Evolutionary conservation across 2,888 invertebrate genomes (phyloP), one percentile per base, ranked within the genome.

Genomic region (Tetrapedia diversipes): DNA sequence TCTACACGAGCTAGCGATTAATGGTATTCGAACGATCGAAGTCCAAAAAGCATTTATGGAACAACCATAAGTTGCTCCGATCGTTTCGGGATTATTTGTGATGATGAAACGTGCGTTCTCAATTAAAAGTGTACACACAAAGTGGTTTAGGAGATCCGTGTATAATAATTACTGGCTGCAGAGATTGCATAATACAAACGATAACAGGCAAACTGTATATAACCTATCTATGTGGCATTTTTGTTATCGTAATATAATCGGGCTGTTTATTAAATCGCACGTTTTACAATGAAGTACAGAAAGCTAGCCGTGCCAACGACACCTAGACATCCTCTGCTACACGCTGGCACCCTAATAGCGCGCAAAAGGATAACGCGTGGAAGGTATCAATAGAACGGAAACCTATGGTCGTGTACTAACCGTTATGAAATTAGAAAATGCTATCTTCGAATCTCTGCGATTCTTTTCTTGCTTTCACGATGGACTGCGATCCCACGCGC

Each of bases 301-400:
- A 80, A 76, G 78, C 81, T 80, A 75, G 75, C 66, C 67, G 64
- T 61, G 56, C 72, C 74, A 80, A 77, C 61, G 29, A 51, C 65
- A 70, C 39, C 53, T 79, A 68, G 39, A 66, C 51, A 67, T 39
- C n/a, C 22, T 37, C 63, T 47, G 27, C 34, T 68, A 69, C 51
- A 67, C 41, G 65, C 24, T 51, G 56, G 67, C 57, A 56, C 19
- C 59, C 53, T 77, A 77, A 65, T 37, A 29, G 22, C 0, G 39
- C 63, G 39, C 61, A 51, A 79, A 79, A 49, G 37, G 53, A 59
- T n/a, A n/a, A n/a, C n/a, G n/a, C n/a, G n/a, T n/a, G n/a, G n/a
- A n/a, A n/a, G n/a, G n/a, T n/a, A n/a, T n/a, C n/a, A n/a, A n/a
- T n/a, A 10, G n/a, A 37, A 60, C 22, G 10, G 8, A 63, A 51